Base-by-base conservation (phyloP, 2,113 vertebrate species). In the Jacana jacana region DNA sequence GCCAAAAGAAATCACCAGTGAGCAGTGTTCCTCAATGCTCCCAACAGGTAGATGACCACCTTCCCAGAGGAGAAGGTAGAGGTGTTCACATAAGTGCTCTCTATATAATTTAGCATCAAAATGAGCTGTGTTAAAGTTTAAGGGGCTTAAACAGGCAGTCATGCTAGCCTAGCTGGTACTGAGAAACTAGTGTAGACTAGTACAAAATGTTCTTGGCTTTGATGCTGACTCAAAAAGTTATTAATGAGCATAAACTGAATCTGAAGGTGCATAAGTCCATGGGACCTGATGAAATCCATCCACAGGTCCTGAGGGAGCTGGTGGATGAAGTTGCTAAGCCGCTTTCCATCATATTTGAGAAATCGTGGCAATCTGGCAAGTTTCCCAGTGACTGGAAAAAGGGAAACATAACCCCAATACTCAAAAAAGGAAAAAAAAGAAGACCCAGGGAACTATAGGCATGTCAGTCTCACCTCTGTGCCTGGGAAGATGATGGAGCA, bases 191-290 rank as follows among this genome's bases (percentile, higher is more conserved):
- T 7, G 13, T 18, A 55, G 70, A 35, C 35, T 31, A 46, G 51
- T 57, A 70, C 33, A 48, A 89, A 66, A 73, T 18, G 28, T 60
- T 60, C n/a, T 54, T 39, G 37, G n/a, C 24, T 79, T 81, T 66
- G 40, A 39, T 61, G 35, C 51, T 65, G 82, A 28, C 5, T 40
- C 30, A 12, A 44, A 44, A 44, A 44, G 44, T 44, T 44, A 44
- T 46, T 24, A 52, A 66, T 0, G 0, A 79, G 65, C 16, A 5
- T 25, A 73, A n/a, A n/a, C n/a, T n/a, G n/a, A n/a, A n/a, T n/a
- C n/a, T n/a, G n/a, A n/a, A n/a, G n/a, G n/a, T n/a, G n/a, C n/a
- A n/a, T n/a, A n/a, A n/a, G n/a, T n/a, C n/a, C n/a, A n/a, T n/a
- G n/a, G n/a, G n/a, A n/a, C n/a, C n/a, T n/a, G n/a, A n/a, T n/a